Percentiles rank a stretch among this genome's conserved stretches.
Evolutionary conservation across 2,797 vertebrate species (phyloP).

Genomic region (Phalloptychus januarius): DNA sequence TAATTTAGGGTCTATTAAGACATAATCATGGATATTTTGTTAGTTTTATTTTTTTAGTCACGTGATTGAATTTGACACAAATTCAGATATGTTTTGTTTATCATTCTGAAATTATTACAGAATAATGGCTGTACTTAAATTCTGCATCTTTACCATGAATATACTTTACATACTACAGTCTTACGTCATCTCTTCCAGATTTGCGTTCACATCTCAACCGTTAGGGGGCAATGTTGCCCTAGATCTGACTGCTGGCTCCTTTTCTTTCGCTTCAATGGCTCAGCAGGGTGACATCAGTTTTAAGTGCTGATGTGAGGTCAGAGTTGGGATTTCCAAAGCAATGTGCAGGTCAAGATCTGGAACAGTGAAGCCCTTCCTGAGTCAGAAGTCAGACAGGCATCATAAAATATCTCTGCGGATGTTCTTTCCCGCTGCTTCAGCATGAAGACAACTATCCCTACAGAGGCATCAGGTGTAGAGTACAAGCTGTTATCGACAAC

Average conservation of each 20-base stretch:
- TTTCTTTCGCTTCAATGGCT: conserved; percentile 25
- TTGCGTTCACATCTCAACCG: conserved; percentile 54
- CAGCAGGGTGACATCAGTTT: conserved; percentile 50
- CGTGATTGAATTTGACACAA: too few species aligned
- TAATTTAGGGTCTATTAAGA: too few species aligned
- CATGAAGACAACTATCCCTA: conserved; percentile 32
- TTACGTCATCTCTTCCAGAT: conserved; percentile 61
- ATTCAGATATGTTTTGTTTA: too few species aligned
- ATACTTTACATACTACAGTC: conserved; percentile 39
- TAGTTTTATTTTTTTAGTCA: too few species aligned
- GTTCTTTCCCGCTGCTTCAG: conserved; percentile 54
- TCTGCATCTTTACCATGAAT: conserved; percentile 7
- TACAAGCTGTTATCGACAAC: conserved; percentile 57
- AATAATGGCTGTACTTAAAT: background rate
- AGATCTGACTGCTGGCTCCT: conserved; percentile 37
- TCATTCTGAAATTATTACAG: too few species aligned
- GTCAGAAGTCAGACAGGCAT: conserved; percentile 54
- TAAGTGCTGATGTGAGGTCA: conserved; percentile 68
- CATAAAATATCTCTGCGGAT: conserved; percentile 51
- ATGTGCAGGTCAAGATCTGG: conserved; percentile 56
- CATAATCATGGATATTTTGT: too few species aligned
- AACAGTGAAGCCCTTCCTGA: conserved; percentile 41
- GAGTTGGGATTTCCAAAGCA: conserved; percentile 54
- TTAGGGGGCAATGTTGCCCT: conserved; percentile 81
- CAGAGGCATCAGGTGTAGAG: conserved; percentile 64